Percentiles rank a stretch among this genome's conserved stretches.
Evolutionary conservation across 1,140 invertebrate genomes (phyloP).

Genomic region (Thereuonema tuberculata): DNA sequence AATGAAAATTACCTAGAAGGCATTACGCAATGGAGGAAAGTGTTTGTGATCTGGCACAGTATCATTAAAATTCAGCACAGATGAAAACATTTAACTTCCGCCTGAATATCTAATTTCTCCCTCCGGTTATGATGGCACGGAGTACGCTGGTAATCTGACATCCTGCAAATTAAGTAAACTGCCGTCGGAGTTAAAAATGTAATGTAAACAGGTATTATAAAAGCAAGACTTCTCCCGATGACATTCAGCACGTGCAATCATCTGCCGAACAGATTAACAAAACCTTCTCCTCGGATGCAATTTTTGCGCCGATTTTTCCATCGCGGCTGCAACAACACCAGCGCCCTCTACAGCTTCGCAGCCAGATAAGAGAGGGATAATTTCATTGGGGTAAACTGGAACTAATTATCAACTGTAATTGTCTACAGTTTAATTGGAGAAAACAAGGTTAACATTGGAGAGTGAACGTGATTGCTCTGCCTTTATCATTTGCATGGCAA

Average conservation of each 20-base stretch:
- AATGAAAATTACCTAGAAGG: constrained; percentile 8
- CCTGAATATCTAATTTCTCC: constrained; percentile 8
- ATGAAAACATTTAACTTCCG: constrained; percentile 7
- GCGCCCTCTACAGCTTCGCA: too few species aligned
- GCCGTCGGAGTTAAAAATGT: not conserved
- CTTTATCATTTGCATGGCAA: too few species aligned
- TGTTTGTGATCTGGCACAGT: constrained; percentile 5
- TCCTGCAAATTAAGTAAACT: not conserved
- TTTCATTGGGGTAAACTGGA: too few species aligned
- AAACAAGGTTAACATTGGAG: too few species aligned
- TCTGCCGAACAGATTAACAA: too few species aligned
- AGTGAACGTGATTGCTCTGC: too few species aligned
- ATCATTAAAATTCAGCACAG: constrained; percentile 10
- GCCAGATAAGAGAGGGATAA: too few species aligned
- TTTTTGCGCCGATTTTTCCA: too few species aligned
- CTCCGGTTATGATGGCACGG: not conserved
- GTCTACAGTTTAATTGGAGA: too few species aligned
- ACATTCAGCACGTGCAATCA: not conserved
- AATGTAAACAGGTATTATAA: not conserved
- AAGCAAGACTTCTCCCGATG: not conserved
- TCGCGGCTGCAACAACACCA: too few species aligned
- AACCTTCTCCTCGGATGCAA: too few species aligned
- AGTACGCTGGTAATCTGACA: not conserved
- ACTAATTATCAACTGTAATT: too few species aligned
- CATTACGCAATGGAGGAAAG: not conserved